Evolutionary conservation across 2,888 invertebrate species (phyloP).

Genomic region (Julus scandinavius): DNA sequence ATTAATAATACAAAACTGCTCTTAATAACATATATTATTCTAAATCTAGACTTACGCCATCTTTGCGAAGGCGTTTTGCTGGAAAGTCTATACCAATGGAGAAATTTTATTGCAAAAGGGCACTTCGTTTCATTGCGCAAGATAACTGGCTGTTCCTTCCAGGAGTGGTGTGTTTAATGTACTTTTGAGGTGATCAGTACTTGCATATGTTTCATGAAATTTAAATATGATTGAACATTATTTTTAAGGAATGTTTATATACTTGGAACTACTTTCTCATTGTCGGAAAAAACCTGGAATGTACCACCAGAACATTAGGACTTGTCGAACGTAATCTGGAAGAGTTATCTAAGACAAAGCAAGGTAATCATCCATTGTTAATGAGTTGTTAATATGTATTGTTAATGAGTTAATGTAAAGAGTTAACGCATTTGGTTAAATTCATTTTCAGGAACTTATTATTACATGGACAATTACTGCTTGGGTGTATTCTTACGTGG

Average conservation of each 20-base stretch:
- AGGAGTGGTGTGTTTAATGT: slow-evolving; percentile 76
- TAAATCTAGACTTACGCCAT: slow-evolving; percentile 23
- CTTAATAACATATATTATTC: neutral
- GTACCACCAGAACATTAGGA: neutral
- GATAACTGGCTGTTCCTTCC: slow-evolving; percentile 81
- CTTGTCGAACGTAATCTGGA: slow-evolving; percentile 1
- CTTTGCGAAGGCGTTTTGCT: slow-evolving; percentile 72
- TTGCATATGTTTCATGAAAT: neutral
- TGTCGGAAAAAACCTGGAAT: slow-evolving; percentile 24
- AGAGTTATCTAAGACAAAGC: neutral
- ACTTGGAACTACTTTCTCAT: slow-evolving; percentile 89
- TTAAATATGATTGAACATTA: neutral
- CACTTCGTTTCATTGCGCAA: slow-evolving; percentile 81
- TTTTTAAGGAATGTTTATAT: slow-evolving; percentile 71
- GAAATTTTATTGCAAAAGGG: slow-evolving; percentile 91
- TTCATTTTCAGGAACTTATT: neutral
- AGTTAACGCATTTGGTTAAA: neutral
- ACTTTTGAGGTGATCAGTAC: slow-evolving; percentile 74
- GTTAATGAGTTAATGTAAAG: slow-evolving; percentile 66
- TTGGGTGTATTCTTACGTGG: slow-evolving; percentile 83
- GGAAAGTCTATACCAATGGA: slow-evolving; percentile 98
- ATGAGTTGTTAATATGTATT: neutral
- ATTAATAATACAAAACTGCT: neutral
- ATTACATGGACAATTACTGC: slow-evolving; percentile 75
- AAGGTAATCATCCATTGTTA: slow-evolving; percentile 71